Percentiles rank a stretch among this genome's conserved stretches.
phyloP scores from a whole-genome alignment of 2,888 invertebrate genomes.

The Leptopilina myrica region DNA sequence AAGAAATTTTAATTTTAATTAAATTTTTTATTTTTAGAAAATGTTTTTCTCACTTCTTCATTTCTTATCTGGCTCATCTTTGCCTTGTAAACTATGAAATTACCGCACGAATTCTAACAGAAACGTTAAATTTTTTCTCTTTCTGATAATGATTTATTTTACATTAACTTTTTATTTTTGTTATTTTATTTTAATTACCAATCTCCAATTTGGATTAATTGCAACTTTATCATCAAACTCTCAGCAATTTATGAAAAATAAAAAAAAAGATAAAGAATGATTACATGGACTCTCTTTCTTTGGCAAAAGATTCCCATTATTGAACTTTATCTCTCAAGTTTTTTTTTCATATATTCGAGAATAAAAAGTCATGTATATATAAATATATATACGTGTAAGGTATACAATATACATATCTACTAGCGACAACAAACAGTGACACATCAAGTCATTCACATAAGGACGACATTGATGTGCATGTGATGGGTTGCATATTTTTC shows the following conservation, averaged over 20 bases:
- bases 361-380: not conserved
- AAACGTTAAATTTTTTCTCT: no score
- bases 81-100: no score
- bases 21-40: no score
- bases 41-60: no score
- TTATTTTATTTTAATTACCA: no score
- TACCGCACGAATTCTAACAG: no score
- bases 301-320: not conserved
- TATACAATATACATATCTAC: not conserved
- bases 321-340: constrained; percentile 5
- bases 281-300: not conserved
- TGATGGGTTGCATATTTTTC: constrained; percentile 7
- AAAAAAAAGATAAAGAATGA: not conserved
- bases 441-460: constrained; percentile 4
- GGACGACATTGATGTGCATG: constrained; percentile 1
- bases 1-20: no score
- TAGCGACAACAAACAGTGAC: not conserved
- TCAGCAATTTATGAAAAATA: not conserved
- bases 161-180: no score
- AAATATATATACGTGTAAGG: not conserved
- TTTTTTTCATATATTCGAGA: not conserved
- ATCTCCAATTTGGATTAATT: not conserved
- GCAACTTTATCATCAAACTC: not conserved
- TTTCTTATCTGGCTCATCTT: no score
- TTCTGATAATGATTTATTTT: no score